Conservation (phyloP, 2,113 vertebrate species). For the Bubo blakistoni region DNA sequence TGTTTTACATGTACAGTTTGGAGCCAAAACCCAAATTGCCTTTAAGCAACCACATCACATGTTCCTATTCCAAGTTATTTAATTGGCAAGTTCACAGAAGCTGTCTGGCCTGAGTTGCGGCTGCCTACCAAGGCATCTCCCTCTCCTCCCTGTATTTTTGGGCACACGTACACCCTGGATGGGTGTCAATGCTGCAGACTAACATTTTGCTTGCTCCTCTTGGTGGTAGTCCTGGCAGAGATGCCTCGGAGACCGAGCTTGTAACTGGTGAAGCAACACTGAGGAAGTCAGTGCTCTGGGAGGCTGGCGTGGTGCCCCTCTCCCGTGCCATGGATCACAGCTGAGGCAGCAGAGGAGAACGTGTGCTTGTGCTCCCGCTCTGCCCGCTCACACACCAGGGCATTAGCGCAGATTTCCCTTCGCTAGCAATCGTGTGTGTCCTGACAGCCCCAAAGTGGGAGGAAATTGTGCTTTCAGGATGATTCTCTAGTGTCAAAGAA, state of each 20-base stretch:
- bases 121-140: not conserved
- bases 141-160: not conserved
- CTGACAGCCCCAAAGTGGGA: not conserved
- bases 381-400: not conserved
- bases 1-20: not conserved
- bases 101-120: not conserved
- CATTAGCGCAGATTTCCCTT: not conserved
- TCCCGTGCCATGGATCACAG: not conserved
- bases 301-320: not conserved
- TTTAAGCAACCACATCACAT: conserved; percentile 23
- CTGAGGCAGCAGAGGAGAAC: not conserved
- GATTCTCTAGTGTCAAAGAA: not conserved
- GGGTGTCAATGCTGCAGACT: not conserved
- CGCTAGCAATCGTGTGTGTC: fast-evolving
- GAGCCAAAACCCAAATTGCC: not conserved
- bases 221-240: not conserved
- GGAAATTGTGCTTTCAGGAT: not conserved
- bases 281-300: not conserved
- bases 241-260: not conserved
- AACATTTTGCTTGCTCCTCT: not conserved
- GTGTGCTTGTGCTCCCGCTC: not conserved
- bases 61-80: not conserved
- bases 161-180: not conserved
- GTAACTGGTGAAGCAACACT: not conserved
- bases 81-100: not conserved